Conservation (phyloP, 2,113 vertebrate genomes). For the Phylloscopus trochiloides region DNA sequence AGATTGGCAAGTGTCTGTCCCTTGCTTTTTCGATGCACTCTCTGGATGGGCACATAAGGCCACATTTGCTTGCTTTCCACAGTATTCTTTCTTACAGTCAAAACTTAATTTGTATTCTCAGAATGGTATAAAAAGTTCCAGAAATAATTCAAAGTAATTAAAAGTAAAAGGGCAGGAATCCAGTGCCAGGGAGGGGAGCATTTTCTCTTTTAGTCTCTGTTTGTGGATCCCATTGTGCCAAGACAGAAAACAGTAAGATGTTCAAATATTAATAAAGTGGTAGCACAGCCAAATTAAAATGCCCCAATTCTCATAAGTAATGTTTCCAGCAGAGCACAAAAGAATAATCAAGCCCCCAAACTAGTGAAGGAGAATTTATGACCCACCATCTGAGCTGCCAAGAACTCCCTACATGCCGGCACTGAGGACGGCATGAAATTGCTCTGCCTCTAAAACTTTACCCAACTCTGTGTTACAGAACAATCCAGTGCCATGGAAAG, state of each 20-base stretch:
- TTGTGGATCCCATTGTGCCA: conserved; percentile 56
- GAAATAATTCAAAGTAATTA: conserved; percentile 68
- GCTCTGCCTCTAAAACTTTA: neutral
- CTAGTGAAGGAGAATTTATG: conserved; percentile 62
- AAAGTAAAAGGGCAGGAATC: conserved; percentile 63
- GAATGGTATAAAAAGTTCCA: conserved; percentile 47
- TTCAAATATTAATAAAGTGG: conserved; percentile 72
- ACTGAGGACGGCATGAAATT: neutral
- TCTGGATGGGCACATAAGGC: conserved; percentile 17
- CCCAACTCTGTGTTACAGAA: neutral
- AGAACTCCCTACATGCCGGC: neutral
- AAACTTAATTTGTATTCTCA: conserved; percentile 53
- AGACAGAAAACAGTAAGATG: conserved; percentile 55
- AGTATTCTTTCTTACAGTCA: conserved; percentile 22
- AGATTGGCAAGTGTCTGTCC: conserved; percentile 60
- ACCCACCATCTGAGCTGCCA: conserved; percentile 44
- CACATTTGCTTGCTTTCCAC: conserved; percentile 12
- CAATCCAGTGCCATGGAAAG: neutral
- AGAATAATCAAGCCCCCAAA: conserved; percentile 64
- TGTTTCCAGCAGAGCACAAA: conserved; percentile 57
- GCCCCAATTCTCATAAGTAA: conserved; percentile 71
- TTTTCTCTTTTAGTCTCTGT: conserved; percentile 50
- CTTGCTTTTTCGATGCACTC: conserved; percentile 34
- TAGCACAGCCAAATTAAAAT: conserved; percentile 66
- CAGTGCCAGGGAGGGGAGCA: neutral